Conservation (phyloP, 35 echinoderm and acorn worm species). For the Heliocidaris erythrogramma region DNA sequence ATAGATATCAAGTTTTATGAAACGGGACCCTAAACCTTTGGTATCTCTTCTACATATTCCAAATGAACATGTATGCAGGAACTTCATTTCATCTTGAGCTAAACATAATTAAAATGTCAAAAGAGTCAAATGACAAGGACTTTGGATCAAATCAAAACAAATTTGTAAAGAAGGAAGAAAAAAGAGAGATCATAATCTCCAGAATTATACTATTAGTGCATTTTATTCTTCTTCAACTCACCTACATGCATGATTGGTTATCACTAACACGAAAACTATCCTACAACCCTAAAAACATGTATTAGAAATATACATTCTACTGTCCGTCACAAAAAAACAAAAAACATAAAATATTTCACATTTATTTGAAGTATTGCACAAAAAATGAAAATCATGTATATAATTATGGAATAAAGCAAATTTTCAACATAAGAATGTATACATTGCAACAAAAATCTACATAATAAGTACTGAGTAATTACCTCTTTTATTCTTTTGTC, state of each 20-base stretch:
- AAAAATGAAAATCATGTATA: background rate
- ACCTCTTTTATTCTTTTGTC: background rate
- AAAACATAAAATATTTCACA: background rate
- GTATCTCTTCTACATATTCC: too few relatives aligned
- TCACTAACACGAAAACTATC: background rate
- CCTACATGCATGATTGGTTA: background rate
- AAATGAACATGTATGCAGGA: too few relatives aligned
- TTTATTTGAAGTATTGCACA: background rate
- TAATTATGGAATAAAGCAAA: background rate
- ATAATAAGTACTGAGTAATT: background rate
- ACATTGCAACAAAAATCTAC: background rate
- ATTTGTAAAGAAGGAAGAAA: too few relatives aligned
- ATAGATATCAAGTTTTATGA: too few relatives aligned
- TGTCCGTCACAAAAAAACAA: background rate
- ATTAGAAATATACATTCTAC: background rate
- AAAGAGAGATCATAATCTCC: too few relatives aligned
- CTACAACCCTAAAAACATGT: background rate
- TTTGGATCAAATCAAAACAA: too few relatives aligned
- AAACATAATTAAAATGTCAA: too few relatives aligned
- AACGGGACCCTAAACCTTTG: too few relatives aligned
- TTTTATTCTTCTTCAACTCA: background rate
- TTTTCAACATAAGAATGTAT: background rate
- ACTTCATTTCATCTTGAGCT: too few relatives aligned
- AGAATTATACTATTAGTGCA: too few relatives aligned
- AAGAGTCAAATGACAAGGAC: too few relatives aligned